A percentile compares a stretch with the other conserved stretches of the same genome.
phyloP scores from a whole-genome alignment of 2,113 vertebrate species.

The Cariama cristata region DNA sequence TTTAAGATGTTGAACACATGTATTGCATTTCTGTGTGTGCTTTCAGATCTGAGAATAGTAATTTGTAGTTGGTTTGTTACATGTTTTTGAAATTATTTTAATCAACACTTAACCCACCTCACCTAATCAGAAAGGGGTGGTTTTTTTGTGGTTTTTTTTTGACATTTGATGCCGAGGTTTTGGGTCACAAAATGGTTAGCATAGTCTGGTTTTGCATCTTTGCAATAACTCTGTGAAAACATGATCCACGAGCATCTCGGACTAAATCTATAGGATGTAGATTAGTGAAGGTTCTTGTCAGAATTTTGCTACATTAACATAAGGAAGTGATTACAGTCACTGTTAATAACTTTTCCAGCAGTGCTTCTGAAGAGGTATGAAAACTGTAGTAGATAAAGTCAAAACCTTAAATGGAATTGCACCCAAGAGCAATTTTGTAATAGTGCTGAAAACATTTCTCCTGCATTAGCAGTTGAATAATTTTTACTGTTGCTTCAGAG shows the following conservation, averaged over 20 bases:
- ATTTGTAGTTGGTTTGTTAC: background rate
- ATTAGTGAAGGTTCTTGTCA: background rate
- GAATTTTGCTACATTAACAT: background rate
- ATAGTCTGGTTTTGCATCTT: background rate
- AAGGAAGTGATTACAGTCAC: background rate
- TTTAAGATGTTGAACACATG: background rate
- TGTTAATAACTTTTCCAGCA: background rate
- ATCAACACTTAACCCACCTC: background rate
- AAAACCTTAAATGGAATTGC: background rate
- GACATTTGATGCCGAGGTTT: background rate
- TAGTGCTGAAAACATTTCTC: background rate
- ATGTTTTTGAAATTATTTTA: background rate
- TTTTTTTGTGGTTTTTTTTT: background rate
- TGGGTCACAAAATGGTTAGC: background rate
- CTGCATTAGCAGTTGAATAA: background rate
- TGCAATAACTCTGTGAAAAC: background rate
- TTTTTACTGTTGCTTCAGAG: background rate
- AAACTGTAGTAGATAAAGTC: background rate
- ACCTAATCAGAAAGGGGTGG: background rate
- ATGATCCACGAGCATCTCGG: background rate
- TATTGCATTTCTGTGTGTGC: background rate
- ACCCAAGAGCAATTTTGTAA: background rate
- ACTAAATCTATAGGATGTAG: background rate
- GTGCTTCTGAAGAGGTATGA: background rate
- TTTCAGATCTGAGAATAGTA: background rate